These are phyloP conservation scores for Malurus splendens DNA, from an alignment of 2,797 vertebrate species.

Conservation along the genomic window DNA sequence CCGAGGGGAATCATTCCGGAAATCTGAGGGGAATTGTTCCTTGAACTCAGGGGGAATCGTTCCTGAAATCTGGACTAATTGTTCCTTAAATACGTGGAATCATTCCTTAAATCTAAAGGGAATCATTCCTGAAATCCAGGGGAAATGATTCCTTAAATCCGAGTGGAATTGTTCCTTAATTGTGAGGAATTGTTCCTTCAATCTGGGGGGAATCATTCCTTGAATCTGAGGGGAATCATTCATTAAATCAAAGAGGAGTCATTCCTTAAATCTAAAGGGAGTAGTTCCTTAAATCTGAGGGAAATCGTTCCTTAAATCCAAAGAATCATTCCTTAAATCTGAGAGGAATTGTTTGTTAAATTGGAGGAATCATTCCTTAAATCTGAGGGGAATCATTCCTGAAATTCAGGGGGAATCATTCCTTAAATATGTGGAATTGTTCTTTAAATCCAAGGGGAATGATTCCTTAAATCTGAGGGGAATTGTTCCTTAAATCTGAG, in stretches of 20 bases:
- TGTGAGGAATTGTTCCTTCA: too few species aligned
- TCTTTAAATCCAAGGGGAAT: not conserved
- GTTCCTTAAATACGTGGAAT: too few species aligned
- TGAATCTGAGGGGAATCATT: not conserved
- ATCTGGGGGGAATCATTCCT: not conserved
- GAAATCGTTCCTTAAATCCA: rapidly evolving
- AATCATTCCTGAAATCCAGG: too few species aligned
- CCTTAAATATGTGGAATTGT: rapidly evolving
- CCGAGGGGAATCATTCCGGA: too few species aligned
- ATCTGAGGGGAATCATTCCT: rapidly evolving
- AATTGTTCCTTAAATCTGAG: rapidly evolving
- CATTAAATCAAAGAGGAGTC: rapidly evolving
- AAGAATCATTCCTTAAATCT: rapidly evolving
- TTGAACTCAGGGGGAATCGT: too few species aligned
- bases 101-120: too few species aligned
- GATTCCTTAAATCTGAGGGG: rapidly evolving
- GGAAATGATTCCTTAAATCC: too few species aligned
- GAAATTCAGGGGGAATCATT: rapidly evolving
- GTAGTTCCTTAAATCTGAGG: rapidly evolving
- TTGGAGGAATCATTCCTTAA: rapidly evolving
- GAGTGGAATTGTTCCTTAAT: too few species aligned
- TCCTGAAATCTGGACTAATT: too few species aligned
- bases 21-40: too few species aligned
- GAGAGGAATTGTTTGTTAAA: rapidly evolving
- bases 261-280: not conserved